phyloP scores from a whole-genome alignment of 2,888 invertebrate genomes.

The Drosophila bunnanda region DNA sequence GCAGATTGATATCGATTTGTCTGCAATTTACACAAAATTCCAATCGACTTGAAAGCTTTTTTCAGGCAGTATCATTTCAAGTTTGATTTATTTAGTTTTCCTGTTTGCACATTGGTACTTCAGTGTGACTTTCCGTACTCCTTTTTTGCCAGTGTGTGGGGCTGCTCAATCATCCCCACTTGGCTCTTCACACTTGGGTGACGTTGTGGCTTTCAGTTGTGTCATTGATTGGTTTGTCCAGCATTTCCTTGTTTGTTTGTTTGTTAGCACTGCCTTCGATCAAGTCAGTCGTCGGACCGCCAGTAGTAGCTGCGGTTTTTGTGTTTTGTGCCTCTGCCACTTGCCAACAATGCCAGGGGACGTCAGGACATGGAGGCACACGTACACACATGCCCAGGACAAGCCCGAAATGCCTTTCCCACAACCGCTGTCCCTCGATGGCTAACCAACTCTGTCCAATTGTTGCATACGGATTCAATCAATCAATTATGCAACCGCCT shows the following conservation, averaged over 20 bases:
- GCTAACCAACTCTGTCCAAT: constrained; percentile 51
- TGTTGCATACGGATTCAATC: constrained; percentile 73
- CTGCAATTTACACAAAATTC: background rate
- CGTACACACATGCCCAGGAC: constrained; percentile 7
- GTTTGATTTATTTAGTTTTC: background rate
- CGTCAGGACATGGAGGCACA: constrained; percentile 13
- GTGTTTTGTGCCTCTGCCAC: constrained; percentile 46
- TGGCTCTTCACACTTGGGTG: constrained; percentile 60
- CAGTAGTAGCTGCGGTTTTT: constrained; percentile 32
- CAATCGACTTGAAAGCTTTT: background rate
- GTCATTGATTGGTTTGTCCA: constrained; percentile 77
- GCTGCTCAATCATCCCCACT: constrained; percentile 48
- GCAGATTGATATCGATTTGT: background rate
- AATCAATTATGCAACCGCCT: constrained; percentile 72
- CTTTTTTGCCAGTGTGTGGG: constrained; percentile 4
- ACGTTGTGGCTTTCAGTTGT: constrained; percentile 75
- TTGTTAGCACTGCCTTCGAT: constrained; percentile 64
- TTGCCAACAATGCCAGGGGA: constrained; percentile 39
- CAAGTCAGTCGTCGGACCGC: constrained; percentile 10
- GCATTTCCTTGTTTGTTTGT: constrained; percentile 68
- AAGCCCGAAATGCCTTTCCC: constrained; percentile 18
- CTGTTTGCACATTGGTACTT: background rate
- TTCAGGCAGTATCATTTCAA: background rate
- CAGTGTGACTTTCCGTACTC: background rate
- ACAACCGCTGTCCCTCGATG: constrained; percentile 22